Evolutionary conservation across 2,888 invertebrate species (phyloP).

Genomic region (Hermaeophaga mercurialis): DNA sequence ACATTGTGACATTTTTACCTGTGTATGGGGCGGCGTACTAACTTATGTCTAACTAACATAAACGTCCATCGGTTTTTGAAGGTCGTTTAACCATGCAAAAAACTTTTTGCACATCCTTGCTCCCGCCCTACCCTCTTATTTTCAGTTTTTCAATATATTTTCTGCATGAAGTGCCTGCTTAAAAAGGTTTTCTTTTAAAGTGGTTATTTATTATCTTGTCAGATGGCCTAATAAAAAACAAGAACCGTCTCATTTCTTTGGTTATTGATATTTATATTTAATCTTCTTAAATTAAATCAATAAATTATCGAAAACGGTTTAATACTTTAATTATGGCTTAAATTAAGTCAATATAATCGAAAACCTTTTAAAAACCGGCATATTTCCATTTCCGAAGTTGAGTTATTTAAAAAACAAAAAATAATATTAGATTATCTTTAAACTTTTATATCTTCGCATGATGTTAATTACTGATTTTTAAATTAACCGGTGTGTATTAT

Average conservation of each 20-base stretch:
- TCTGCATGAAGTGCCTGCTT: conserved; percentile 77
- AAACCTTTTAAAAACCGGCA: conserved; percentile 2
- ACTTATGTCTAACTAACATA: conserved; percentile 55
- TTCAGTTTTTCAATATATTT: conserved; percentile 55
- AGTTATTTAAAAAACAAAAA: too few relatives aligned
- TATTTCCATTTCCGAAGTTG: neutral
- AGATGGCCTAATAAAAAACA: conserved; percentile 23
- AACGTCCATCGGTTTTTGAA: conserved; percentile 70
- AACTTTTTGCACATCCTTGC: conserved; percentile 71
- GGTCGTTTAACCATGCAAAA: conserved; percentile 65
- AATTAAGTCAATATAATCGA: neutral
- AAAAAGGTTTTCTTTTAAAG: conserved; percentile 62
- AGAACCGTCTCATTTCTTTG: too few relatives aligned
- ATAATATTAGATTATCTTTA: too few relatives aligned
- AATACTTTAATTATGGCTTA: too few relatives aligned
- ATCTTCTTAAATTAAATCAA: too few relatives aligned
- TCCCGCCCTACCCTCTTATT: conserved; percentile 63
- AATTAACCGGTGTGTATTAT: too few relatives aligned
- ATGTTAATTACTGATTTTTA: too few relatives aligned
- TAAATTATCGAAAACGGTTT: too few relatives aligned
- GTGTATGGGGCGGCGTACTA: conserved; percentile 86
- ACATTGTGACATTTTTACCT: conserved; percentile 84
- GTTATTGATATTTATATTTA: too few relatives aligned
- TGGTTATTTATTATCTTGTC: conserved; percentile 51
- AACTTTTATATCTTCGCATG: too few relatives aligned